Evolutionary conservation across 1,140 invertebrate species (phyloP), one percentile per base, ranked within the genome.

Genomic region (Micrasema minimum): DNA sequence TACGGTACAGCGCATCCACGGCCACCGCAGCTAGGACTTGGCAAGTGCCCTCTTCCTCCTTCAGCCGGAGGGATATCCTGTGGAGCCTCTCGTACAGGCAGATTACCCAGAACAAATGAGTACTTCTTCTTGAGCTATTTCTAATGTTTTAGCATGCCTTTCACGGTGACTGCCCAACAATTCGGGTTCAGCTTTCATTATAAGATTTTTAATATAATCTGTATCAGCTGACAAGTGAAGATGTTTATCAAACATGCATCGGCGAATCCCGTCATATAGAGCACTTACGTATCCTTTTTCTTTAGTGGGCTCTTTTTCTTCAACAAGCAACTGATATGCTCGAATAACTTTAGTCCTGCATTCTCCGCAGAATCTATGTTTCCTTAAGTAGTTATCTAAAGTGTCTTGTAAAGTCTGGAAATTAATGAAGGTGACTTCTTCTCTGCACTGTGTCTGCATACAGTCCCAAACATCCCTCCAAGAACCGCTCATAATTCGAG

Each of bases 61-160:
- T 88, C 72, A 97, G 85, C 65, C 93, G 89, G 69, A 95, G 88
- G 77, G 94, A 91, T 66, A 97, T 91, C 72, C 91, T 88, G 80
- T 96, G 92, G 12, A 98, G 85, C 50, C 94, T 85, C 79, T 96
- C 94, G 78, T 95, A 94, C 61, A 97, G 89, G 81, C 94, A 95
- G 80, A 97, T 92, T 11, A n/a, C n/a, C 95, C 95, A 50, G 97
- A 87, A 80, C 95, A 97, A 0, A 94, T 96, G 62, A 98, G 85
- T 46, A 97, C 95, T 85, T 98, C 95, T 82, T 97, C 95, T 84
- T 98, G 96, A 76, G 95, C 96, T 77, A 96, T 95, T 85, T 97
- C 95, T 72, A 97, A 81, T 7, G 95, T 97, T 84, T 97, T 97
- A 0, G 95, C 96, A 83, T 97, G 95, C 59, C 95, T 87, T 81